Evolutionary conservation across 2,797 vertebrate species (phyloP).

Genomic region (Microtus obscurus): DNA sequence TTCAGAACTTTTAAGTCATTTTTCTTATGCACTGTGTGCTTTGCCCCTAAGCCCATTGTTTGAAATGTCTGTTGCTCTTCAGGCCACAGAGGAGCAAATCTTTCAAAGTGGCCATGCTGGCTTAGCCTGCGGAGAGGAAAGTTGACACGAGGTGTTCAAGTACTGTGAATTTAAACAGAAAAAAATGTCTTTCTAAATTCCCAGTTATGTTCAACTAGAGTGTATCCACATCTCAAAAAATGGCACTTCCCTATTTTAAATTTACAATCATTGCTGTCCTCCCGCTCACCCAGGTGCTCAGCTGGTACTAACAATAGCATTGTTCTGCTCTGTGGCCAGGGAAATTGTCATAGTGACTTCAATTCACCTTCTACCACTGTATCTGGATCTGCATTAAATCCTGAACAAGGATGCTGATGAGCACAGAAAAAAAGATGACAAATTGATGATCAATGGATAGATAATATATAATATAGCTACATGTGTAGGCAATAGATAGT

Average conservation of each 20-base stretch:
- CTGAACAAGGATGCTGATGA: background rate
- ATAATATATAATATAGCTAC: background rate
- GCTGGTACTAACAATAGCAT: background rate
- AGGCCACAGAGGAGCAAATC: conserved; percentile 68
- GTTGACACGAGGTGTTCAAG: conserved; percentile 66
- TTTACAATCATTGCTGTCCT: conserved; percentile 44
- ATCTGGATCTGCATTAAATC: background rate
- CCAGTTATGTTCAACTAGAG: conserved; percentile 60
- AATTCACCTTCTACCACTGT: background rate
- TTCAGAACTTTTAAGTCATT: conserved; percentile 57
- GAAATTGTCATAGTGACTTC: background rate
- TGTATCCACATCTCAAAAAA: conserved; percentile 59
- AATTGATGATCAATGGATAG: background rate
- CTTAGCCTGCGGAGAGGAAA: conserved; percentile 63
- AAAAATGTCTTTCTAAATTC: conserved; percentile 62
- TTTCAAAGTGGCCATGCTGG: conserved; percentile 68
- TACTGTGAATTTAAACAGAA: conserved; percentile 78
- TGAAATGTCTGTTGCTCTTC: conserved; percentile 67
- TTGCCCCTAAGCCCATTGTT: conserved; percentile 72
- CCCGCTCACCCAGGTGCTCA: conserved; percentile 6
- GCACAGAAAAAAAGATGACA: background rate
- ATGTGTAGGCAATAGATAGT: background rate
- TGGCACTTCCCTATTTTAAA: conserved; percentile 69
- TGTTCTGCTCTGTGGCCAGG: conserved; percentile 15
- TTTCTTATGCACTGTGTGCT: conserved; percentile 55